Base-by-base conservation (phyloP, 2,113 vertebrate genomes). In the Podilymbus podiceps region DNA sequence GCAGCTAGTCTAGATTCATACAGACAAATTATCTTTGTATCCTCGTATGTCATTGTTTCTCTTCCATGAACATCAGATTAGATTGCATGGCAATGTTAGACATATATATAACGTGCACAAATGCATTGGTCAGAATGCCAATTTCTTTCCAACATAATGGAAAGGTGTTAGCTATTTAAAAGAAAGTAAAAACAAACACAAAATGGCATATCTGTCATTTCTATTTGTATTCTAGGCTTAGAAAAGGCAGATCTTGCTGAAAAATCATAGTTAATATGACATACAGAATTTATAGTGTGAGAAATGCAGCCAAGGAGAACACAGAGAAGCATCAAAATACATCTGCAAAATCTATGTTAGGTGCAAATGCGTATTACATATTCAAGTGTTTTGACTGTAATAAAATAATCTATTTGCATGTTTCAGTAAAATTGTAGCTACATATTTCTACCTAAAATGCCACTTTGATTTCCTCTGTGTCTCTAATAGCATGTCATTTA, bases 321-420 rank as follows among this genome's bases (percentile, higher is more conserved):
- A 52, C 73, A 69, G 35, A 84, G 58, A 85, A 78, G 68, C 77
- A 59, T 76, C 72, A 81, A 89, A 94, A 87, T 84, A 31, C 1
- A 2, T 46, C 90, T 89, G 44, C 18, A 80, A 89, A 87, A 75
- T 72, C 91, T 91, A 21, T n/a, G 68, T 33, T 79, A 67, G 80
- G 66, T 90, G 35, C 60, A 87, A 90, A 79, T 74, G 53, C 1
- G 0, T 90, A n/a, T 86, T 81, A 63, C n/a, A 3, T 87, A 90
- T 82, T 90, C 74, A 62, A 79, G 20, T 87, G 89, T 92, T 95
- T 92, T 89, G 90, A 72, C 85, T 90, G 68, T 73, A 94, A 79
- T 73, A 89, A 96, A 95, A 64, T 68, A 86, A 76, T 69, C 46
- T 72, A 47, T 83, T 88, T 79, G 63, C 4, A 1, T 89, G 50